Evolutionary conservation across 37 sponge, comb jelly and placozoan genomes (phyloP).

Genomic region (Halisarca cf. caerulea): DNA sequence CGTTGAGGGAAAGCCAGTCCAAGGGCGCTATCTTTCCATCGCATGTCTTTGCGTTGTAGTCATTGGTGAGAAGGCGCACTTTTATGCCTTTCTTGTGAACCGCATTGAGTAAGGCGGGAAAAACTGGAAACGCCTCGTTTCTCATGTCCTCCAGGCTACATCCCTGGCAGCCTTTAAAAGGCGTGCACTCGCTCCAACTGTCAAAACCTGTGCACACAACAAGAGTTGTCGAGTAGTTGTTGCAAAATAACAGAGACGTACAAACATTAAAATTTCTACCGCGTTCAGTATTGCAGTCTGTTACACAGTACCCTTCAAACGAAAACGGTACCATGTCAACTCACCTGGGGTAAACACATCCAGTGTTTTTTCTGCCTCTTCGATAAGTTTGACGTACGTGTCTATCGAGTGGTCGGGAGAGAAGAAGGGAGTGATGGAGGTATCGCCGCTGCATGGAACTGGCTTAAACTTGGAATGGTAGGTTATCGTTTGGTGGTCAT

Average conservation of each 20-base stretch:
- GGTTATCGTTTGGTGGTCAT: constrained; percentile 76
- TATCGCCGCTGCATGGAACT: constrained; percentile 29
- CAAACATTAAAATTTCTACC: too few species aligned
- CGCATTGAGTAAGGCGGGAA: constrained; percentile 83
- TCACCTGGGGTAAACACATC: constrained; percentile 82
- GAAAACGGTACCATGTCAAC: too few species aligned
- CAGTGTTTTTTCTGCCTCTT: constrained; percentile 59
- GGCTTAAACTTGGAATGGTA: constrained; percentile 57
- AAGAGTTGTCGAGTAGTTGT: background rate
- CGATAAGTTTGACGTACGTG: constrained; percentile 69
- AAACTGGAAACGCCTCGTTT: constrained; percentile 80
- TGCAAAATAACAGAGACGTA: too few species aligned
- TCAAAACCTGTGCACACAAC: constrained; percentile 48
- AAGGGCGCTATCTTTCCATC: constrained; percentile 60
- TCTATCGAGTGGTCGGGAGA: constrained; percentile 83
- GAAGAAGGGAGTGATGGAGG: constrained; percentile 86
- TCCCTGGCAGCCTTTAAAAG: constrained; percentile 58
- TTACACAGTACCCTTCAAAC: too few species aligned
- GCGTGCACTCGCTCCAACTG: constrained; percentile 85
- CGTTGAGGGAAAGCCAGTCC: constrained; percentile 82
- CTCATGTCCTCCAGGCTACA: constrained; percentile 53
- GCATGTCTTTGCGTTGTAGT: constrained; percentile 62
- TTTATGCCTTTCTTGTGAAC: constrained; percentile 47
- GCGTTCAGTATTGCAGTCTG: too few species aligned
- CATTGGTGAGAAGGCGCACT: constrained; percentile 72